A percentile compares a stretch with the other conserved stretches of the same genome.
Conservation (phyloP, 2,797 vertebrate species). For the Pangasius mekongensis region DNA sequence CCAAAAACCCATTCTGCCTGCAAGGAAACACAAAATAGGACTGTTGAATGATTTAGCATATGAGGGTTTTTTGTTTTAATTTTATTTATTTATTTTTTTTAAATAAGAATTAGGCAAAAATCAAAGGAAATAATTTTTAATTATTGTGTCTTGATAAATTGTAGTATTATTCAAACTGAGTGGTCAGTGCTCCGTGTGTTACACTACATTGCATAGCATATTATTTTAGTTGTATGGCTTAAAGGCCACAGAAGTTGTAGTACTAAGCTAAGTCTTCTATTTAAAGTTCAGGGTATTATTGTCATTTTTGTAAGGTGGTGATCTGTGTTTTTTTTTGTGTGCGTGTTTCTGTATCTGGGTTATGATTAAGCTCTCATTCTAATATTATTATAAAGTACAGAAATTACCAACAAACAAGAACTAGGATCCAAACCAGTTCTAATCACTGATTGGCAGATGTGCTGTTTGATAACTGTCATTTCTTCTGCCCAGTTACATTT, state of each 20-base stretch:
- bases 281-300: background rate
- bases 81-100: no score
- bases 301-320: background rate
- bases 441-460: conserved; percentile 10
- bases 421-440: background rate
- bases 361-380: background rate
- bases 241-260: background rate
- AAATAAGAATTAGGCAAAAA: background rate
- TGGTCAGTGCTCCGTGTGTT: background rate
- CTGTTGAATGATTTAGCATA: background rate
- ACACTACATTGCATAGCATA: background rate
- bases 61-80: background rate
- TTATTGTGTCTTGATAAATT: background rate
- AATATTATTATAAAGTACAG: background rate
- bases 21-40: background rate
- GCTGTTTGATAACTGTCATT: conserved; percentile 32
- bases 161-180: background rate
- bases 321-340: background rate
- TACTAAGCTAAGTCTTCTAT: background rate
- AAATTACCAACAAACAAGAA: background rate
- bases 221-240: background rate
- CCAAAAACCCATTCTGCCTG: background rate
- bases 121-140: background rate
- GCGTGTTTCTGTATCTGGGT: background rate
- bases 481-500: conserved; percentile 25